These are phyloP conservation scores for Andinoacara biseriatus DNA, from an alignment of 2,113 vertebrate species.

Conservation along the genomic window DNA sequence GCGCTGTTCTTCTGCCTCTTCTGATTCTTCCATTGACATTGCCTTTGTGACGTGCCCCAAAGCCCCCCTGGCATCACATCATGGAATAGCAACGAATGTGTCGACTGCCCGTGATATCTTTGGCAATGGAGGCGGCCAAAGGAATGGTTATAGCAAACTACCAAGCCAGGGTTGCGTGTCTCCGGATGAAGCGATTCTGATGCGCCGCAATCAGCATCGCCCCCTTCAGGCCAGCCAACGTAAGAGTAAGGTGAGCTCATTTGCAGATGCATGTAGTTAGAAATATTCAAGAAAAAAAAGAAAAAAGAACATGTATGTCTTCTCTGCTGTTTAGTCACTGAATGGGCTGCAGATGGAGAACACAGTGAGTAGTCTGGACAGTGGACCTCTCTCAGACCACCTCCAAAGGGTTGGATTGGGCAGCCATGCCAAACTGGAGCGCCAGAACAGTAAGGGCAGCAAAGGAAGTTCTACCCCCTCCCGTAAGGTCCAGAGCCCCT, in stretches of 20 bases:
- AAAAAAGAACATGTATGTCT: not conserved
- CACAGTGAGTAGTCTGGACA: conserved; percentile 73
- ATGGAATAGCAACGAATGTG: conserved; percentile 74
- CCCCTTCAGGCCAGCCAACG: conserved; percentile 84
- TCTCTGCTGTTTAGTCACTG: conserved; percentile 77
- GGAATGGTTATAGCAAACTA: conserved; percentile 79
- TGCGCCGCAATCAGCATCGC: conserved; percentile 65
- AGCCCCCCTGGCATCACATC: conserved; percentile 70
- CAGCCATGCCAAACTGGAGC: conserved; percentile 87
- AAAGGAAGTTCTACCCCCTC: conserved; percentile 74
- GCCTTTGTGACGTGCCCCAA: conserved; percentile 89
- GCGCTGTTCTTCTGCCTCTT: conserved; percentile 89
- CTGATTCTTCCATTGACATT: conserved; percentile 94
- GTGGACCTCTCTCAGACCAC: conserved; percentile 47
- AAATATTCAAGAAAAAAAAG: not conserved
- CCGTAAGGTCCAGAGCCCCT: conserved; percentile 81
- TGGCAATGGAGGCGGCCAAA: conserved; percentile 59
- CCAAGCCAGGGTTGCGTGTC: conserved; percentile 84
- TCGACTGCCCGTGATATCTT: conserved; percentile 49
- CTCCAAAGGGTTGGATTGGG: conserved; percentile 82
- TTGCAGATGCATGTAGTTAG: accelerated
- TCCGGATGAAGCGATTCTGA: conserved; percentile 71
- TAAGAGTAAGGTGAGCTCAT: conserved; percentile 85
- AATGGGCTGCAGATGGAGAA: conserved; percentile 94
- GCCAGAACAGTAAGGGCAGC: conserved; percentile 83